Evolutionary conservation across 1,140 invertebrate genomes (phyloP), one percentile per base, ranked within the genome.

Genomic region (Amyelois transitella): DNA sequence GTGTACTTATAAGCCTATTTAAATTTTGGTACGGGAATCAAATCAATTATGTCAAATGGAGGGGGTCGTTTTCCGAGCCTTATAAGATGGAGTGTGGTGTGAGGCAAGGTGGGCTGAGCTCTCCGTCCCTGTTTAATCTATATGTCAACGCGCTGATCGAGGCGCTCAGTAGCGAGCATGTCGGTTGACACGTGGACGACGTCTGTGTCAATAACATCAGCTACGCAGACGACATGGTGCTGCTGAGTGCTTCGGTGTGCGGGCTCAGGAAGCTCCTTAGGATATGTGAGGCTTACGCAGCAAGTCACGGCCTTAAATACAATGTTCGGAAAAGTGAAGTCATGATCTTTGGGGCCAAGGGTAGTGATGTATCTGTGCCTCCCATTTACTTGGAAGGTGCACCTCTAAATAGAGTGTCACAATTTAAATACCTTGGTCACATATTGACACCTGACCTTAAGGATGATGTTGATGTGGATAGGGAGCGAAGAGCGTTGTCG

Each of bases 11-110:
- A 6, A 60, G 43, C 43, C 53, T 60, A 10, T 60, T 64, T 43
- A 50, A 64, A 25, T 60, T 55, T 28, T 64, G 62, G 58, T 64
- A 60, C 24, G 20, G 45, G 12, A 51, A 63, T 21, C 61, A 58
- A 20, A 32, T 52, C 24, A 63, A 63, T 28, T 52, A 43, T 28
- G 55, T 63, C 10, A 43, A 49, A 43, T 63, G 61, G 55, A 43
- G 20, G 20, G 52, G 53, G 7, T 5, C 32, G 10, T 22, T 55
- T 14, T 63, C 55, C 0, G 21, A 50, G 1, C 48, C 61, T 18
- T 55, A 53, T 55, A 17, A 49, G 12, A 14, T 55, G 43, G 50
- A 61, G 28, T 61, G 59, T 24, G 53, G 59, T n/a, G n/a, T n/a
- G n/a, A n/a, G n/a, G n/a, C n/a, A n/a, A n/a, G n/a, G n/a, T n/a